Evolutionary conservation across 2,113 vertebrate species (phyloP).

Genomic region (Sceloporus undulatus): DNA sequence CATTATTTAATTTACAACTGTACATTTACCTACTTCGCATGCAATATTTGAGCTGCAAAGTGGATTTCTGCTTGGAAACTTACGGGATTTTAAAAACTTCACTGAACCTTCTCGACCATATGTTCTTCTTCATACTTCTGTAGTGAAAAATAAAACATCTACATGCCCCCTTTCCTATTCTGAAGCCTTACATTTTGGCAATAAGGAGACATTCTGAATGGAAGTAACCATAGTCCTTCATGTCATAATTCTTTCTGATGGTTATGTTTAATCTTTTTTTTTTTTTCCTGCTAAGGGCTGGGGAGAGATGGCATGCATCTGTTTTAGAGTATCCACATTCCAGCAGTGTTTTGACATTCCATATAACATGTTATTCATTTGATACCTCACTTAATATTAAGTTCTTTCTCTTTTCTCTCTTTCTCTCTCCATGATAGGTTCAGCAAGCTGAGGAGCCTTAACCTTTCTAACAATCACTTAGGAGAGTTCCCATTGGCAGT

Average conservation of each 20-base stretch:
- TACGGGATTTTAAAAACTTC: background rate
- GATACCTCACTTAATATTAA: background rate
- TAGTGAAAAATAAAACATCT: background rate
- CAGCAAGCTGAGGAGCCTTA: conserved; percentile 95
- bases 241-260: background rate
- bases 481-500: conserved; percentile 90
- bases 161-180: background rate
- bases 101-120: background rate
- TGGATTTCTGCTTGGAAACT: background rate
- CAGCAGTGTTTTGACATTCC: background rate
- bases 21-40: background rate
- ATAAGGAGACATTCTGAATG: accelerated
- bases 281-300: no score
- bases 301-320: background rate
- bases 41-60: background rate
- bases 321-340: background rate
- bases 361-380: background rate
- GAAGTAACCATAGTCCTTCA: background rate
- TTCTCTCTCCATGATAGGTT: conserved; percentile 81
- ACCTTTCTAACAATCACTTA: conserved; percentile 96
- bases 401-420: conserved; percentile 20
- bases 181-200: background rate
- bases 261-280: background rate
- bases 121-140: background rate
- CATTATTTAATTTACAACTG: background rate